These are phyloP conservation scores for Cephalotes varians DNA, from an alignment of 2,888 invertebrate species.

Conservation along the genomic window DNA sequence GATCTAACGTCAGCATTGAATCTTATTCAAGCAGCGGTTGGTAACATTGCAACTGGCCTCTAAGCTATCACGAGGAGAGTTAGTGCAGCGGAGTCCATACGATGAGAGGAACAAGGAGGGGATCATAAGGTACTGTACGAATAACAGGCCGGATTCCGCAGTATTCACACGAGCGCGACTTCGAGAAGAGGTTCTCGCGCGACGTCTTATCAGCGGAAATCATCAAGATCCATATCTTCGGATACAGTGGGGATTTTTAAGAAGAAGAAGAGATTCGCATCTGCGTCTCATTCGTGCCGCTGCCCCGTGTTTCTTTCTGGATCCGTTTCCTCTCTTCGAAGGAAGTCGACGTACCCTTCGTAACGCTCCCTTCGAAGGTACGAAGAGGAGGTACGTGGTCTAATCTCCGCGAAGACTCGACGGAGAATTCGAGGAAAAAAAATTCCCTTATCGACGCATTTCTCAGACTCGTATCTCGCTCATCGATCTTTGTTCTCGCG, in stretches of 20 bases:
- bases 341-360: neutral
- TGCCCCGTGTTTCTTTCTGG: neutral
- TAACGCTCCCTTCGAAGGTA: neutral
- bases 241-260: no score
- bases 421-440: neutral
- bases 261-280: neutral
- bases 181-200: slow-evolving; percentile 51
- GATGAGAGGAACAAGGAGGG: slow-evolving; percentile 45
- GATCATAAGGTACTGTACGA: slow-evolving; percentile 64
- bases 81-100: slow-evolving; percentile 44
- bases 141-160: slow-evolving; percentile 46
- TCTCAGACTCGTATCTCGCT: slow-evolving; percentile 20
- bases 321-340: neutral
- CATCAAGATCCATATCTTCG: neutral
- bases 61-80: neutral
- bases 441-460: neutral
- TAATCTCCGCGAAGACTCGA: neutral
- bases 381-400: slow-evolving; percentile 25
- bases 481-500: neutral
- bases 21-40: neutral
- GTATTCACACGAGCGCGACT: slow-evolving; percentile 60
- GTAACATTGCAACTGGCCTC: neutral
- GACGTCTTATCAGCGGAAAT: neutral
- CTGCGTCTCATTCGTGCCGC: neutral
- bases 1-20: neutral